Evolutionary conservation across 1,140 invertebrate species (phyloP).

Genomic region (Probaryconus sp.): DNA sequence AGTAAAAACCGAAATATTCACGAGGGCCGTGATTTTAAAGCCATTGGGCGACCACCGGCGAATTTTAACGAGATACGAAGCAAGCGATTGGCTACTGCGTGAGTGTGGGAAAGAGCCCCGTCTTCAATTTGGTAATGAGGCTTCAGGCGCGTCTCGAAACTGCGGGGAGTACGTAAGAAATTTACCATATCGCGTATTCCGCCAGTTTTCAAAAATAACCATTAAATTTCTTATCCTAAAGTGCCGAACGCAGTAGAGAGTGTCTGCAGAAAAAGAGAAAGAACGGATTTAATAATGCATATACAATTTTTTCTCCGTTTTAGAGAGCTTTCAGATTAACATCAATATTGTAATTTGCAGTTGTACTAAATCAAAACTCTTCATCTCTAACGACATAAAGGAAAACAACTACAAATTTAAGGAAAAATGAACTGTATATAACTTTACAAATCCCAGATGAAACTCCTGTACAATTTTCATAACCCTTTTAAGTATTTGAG

Average conservation of each 20-base stretch:
- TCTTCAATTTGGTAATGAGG: constrained; percentile 55
- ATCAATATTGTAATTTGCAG: too few species aligned
- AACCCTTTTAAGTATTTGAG: not conserved
- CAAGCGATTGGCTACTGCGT: constrained; percentile 55
- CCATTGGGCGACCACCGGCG: constrained; percentile 52
- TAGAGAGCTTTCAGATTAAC: too few species aligned
- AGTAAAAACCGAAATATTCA: constrained; percentile 36
- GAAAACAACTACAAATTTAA: too few species aligned
- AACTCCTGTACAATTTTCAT: too few species aligned
- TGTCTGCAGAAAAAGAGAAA: too few species aligned
- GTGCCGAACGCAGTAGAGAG: too few species aligned
- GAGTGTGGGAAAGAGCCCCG: constrained; percentile 58
- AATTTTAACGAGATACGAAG: constrained; percentile 60
- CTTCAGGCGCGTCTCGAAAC: constrained; percentile 50
- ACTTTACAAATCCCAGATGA: too few species aligned
- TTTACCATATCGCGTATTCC: constrained; percentile 6
- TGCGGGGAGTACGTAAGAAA: constrained; percentile 35
- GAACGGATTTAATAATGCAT: too few species aligned
- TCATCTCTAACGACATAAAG: too few species aligned
- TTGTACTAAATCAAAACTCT: too few species aligned
- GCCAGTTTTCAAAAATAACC: constrained; percentile 2
- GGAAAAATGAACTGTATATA: too few species aligned
- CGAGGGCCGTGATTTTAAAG: constrained; percentile 49
- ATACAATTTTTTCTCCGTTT: too few species aligned
- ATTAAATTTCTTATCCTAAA: not conserved